Conservation (phyloP, 1,140 invertebrate species). For the Bombus impatiens region DNA sequence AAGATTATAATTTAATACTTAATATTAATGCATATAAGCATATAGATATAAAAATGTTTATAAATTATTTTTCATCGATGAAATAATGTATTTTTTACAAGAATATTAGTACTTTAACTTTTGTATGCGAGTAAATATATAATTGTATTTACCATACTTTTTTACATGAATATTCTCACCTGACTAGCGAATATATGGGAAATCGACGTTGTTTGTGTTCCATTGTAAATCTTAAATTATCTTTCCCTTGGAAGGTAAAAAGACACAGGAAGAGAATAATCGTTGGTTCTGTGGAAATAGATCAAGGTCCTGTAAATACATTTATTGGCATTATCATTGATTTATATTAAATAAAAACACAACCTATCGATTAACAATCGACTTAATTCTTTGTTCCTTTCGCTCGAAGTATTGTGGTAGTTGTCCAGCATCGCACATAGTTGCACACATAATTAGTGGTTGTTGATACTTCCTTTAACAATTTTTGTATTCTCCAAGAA, state of each 20-base stretch:
- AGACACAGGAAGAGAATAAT: neutral
- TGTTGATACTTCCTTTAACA: conserved; percentile 31
- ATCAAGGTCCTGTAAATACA: conserved; percentile 63
- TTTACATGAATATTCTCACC: neutral
- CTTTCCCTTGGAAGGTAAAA: neutral
- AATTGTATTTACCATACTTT: conserved; percentile 7
- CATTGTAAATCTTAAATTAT: neutral
- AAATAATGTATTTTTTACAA: conserved; percentile 19
- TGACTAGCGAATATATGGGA: neutral
- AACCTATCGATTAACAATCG: conserved; percentile 56
- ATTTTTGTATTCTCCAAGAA: conserved; percentile 19
- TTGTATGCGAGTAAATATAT: conserved; percentile 24
- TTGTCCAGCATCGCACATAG: neutral
- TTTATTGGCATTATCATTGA: conserved; percentile 64
- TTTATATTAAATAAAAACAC: conserved; percentile 63
- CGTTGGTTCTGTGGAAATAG: conserved; percentile 26
- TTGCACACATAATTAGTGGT: neutral
- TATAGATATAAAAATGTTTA: conserved; percentile 7
- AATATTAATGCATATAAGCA: conserved; percentile 29
- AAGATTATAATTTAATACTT: conserved; percentile 35
- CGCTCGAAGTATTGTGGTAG: conserved; percentile 1
- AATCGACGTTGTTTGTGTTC: neutral
- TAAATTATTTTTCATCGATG: conserved; percentile 35
- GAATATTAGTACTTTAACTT: neutral
- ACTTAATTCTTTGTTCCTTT: conserved; percentile 38